A percentile compares a stretch with the other conserved stretches of the same genome.
These are phyloP conservation scores for Drosophila chauvacae DNA, from an alignment of 1,140 invertebrate genomes.

Conservation along the genomic window DNA sequence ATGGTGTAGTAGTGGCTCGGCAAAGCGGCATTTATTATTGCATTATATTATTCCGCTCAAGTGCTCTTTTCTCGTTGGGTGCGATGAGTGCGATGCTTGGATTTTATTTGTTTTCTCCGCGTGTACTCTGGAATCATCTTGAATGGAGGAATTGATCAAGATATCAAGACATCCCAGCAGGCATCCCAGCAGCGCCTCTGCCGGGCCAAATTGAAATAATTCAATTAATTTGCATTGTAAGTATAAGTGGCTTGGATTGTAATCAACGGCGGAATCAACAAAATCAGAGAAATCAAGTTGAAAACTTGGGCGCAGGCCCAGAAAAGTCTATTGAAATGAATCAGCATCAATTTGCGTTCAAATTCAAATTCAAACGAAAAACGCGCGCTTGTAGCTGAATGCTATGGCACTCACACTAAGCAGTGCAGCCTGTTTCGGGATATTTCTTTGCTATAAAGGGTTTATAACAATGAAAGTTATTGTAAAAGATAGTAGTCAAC, in stretches of 20 bases:
- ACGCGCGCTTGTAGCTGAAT: neutral
- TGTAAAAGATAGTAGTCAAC: neutral
- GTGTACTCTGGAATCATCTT: neutral
- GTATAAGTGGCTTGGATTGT: slow-evolving; percentile 71
- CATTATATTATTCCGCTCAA: slow-evolving; percentile 68
- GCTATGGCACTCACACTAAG: neutral
- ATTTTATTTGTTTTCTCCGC: slow-evolving; percentile 23
- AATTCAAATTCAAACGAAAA: neutral
- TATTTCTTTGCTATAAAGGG: neutral
- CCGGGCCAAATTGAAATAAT: slow-evolving; percentile 74
- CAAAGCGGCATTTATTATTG: slow-evolving; percentile 52
- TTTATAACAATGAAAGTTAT: neutral
- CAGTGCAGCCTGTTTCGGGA: neutral
- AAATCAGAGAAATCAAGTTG: slow-evolving; percentile 5
- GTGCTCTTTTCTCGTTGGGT: slow-evolving; percentile 43
- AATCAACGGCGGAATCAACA: slow-evolving; percentile 62
- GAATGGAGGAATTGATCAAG: slow-evolving; percentile 21
- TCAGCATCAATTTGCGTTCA: slow-evolving; percentile 1
- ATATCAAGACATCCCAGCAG: slow-evolving; percentile 5
- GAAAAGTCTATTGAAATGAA: slow-evolving; percentile 22
- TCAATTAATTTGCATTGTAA: slow-evolving; percentile 83
- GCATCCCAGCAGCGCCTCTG: neutral
- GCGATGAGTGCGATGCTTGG: slow-evolving; percentile 7
- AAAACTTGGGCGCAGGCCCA: neutral
- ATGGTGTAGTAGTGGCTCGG: neutral